Conservation (phyloP, 2,888 invertebrate genomes). For the Drosophila lutescens region DNA sequence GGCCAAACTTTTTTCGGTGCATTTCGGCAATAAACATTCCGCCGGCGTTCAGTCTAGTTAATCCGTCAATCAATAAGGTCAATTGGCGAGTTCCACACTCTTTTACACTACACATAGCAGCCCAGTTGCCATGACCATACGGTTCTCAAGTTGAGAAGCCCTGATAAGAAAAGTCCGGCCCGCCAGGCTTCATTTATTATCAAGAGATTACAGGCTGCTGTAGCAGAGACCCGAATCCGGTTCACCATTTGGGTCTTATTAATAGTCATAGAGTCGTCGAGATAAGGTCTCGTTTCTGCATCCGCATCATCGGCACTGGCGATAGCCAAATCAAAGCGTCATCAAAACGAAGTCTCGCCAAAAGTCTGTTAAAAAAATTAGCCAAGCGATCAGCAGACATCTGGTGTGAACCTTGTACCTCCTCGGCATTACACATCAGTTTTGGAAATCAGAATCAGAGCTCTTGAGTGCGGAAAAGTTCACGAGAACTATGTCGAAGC, state of each 20-base stretch:
- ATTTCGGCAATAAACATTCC: not conserved
- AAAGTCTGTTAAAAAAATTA: not conserved
- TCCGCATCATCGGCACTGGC: slow-evolving; percentile 21
- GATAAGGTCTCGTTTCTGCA: slow-evolving; percentile 29
- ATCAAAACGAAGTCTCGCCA: slow-evolving; percentile 16
- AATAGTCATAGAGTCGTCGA: slow-evolving; percentile 19
- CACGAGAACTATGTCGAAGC: slow-evolving; percentile 1
- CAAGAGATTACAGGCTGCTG: slow-evolving; percentile 21
- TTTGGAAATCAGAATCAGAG: not conserved
- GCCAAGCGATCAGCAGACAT: slow-evolving; percentile 23
- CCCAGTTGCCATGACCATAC: slow-evolving; percentile 27
- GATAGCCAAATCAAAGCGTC: slow-evolving; percentile 16
- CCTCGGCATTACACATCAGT: slow-evolving; percentile 12
- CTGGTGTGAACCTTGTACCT: slow-evolving; percentile 18
- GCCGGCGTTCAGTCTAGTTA: not conserved
- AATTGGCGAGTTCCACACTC: slow-evolving; percentile 2
- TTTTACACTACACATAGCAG: not conserved
- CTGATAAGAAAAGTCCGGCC: slow-evolving; percentile 34
- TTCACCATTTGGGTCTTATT: slow-evolving; percentile 30
- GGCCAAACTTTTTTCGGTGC: not conserved
- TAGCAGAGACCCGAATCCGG: slow-evolving; percentile 35
- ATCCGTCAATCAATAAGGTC: slow-evolving; percentile 26
- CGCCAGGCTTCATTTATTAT: slow-evolving; percentile 26
- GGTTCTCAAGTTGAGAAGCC: slow-evolving; percentile 14
- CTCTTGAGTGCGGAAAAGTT: slow-evolving; percentile 12